phyloP scores from a whole-genome alignment of 2,113 vertebrate species.

The Scalopus aquaticus region DNA sequence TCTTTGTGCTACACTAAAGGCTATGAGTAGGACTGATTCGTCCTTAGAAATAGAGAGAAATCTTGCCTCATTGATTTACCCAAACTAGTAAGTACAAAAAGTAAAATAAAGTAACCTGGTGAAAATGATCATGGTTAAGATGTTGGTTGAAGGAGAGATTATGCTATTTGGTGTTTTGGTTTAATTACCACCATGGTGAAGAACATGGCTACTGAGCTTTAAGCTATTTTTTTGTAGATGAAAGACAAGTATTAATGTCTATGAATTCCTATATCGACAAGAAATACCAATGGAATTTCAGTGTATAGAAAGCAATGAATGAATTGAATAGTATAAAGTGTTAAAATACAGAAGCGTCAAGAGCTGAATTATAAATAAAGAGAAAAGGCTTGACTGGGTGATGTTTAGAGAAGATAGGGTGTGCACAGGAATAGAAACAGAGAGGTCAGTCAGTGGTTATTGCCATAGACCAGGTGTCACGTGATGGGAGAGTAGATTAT shows the following conservation, averaged over 20 bases:
- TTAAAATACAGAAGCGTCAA: neutral
- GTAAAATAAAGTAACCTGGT: neutral
- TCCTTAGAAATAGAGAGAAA: neutral
- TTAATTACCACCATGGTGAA: neutral
- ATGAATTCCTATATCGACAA: neutral
- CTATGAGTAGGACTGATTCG: neutral
- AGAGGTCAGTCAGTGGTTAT: neutral
- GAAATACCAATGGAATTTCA: neutral
- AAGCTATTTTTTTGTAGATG: neutral
- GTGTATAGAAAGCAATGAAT: neutral
- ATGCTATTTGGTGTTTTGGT: neutral
- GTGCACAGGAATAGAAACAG: neutral
- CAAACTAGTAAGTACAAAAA: neutral
- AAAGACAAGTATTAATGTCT: neutral
- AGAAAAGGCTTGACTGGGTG: neutral
- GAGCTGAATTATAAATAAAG: neutral
- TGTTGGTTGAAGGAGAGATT: neutral
- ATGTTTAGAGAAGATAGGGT: neutral
- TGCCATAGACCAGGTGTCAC: neutral
- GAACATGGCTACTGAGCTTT: neutral
- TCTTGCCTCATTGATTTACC: neutral
- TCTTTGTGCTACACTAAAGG: neutral
- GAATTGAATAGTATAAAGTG: neutral
- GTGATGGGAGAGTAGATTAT: neutral
- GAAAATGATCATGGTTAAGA: neutral